phyloP scores from a whole-genome alignment of 1,140 invertebrate species.

The Bactericera cockerelli region DNA sequence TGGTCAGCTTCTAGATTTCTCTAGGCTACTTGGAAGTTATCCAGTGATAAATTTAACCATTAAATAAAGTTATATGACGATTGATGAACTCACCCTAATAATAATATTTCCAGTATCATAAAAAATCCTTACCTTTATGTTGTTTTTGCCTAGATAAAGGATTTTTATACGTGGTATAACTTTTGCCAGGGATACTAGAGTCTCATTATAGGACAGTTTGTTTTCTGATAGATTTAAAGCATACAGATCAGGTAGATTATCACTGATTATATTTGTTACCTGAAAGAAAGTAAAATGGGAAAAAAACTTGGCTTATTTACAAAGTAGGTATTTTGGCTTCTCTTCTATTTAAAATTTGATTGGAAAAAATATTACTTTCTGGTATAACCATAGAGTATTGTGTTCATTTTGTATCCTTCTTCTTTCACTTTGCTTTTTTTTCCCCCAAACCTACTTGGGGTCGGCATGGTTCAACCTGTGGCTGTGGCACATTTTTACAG shows the following conservation, averaged over 20 bases:
- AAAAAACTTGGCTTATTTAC: background rate
- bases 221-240: conserved; percentile 71
- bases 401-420: background rate
- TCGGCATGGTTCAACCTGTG: no score
- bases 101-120: no score
- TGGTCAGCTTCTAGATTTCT: no score
- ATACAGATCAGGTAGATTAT: conserved; percentile 64
- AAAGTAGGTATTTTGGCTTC: background rate
- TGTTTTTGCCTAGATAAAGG: conserved; percentile 66
- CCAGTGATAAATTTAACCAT: no score
- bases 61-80: no score
- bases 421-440: no score
- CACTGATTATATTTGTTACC: conserved; percentile 46
- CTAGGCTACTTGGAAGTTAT: no score
- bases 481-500: no score
- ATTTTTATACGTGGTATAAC: conserved; percentile 60
- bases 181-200: conserved; percentile 40
- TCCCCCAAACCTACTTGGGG: no score
- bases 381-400: background rate
- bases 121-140: conserved; percentile 37
- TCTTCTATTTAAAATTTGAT: background rate
- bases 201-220: conserved; percentile 48
- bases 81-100: no score
- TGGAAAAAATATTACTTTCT: background rate
- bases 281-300: background rate